These are phyloP conservation scores for Chelidonichthys spinosus DNA, from an alignment of 2,797 vertebrate species.

Conservation along the genomic window DNA sequence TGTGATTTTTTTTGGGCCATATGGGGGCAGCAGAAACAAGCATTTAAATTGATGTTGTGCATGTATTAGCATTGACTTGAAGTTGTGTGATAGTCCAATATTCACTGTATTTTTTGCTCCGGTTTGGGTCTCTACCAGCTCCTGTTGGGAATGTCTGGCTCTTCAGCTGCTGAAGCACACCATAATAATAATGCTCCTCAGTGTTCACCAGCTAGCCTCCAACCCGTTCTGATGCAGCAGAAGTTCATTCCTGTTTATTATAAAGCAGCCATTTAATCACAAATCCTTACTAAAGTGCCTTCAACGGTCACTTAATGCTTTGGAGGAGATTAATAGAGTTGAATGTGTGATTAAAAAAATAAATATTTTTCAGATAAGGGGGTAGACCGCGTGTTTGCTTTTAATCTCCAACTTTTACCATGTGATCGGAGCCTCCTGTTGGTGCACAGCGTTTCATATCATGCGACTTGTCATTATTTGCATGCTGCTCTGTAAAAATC, in stretches of 20 bases:
- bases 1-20: too few species aligned
- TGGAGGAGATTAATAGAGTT: neutral
- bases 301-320: neutral
- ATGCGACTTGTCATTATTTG: constrained; percentile 50
- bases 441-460: neutral
- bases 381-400: neutral
- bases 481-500: constrained; percentile 31
- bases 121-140: neutral
- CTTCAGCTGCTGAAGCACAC: neutral
- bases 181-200: too few species aligned
- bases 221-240: neutral
- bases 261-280: neutral
- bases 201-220: neutral
- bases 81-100: neutral
- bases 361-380: too few species aligned
- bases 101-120: neutral
- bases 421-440: constrained; percentile 8
- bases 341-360: neutral
- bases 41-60: too few species aligned
- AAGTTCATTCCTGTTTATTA: neutral
- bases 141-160: neutral
- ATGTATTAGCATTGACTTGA: neutral
- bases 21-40: too few species aligned
- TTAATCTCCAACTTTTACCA: neutral
- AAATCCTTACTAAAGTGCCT: neutral